Evolutionary conservation across 1,140 invertebrate species (phyloP), one percentile per base, ranked within the genome.

Genomic region (Drosophila grimshawi): DNA sequence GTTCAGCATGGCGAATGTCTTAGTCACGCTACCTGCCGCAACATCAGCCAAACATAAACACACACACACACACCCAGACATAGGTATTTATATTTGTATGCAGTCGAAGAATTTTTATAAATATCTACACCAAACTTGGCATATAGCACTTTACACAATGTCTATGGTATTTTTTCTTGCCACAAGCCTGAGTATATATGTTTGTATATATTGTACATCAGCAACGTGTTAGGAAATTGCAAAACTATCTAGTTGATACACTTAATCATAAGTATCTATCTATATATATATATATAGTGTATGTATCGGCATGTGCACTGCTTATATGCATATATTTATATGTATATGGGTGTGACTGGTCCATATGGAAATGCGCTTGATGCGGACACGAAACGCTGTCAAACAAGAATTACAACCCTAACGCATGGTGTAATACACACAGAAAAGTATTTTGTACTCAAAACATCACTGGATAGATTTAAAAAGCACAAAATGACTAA

Each of bases 1-100:
- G 52, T 85, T 89, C 75, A 76, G 85, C 74, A 78, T 89, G 78
- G 83, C 85, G 80, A 89, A 89, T 80, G 85, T 51, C 78, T 89
- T 80, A 88, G 85, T 88, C 85, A 88, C 85, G 85, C 80, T 78
- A 88, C 67, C 80, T 77, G 85, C 68, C 69, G 57, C 82, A 81
- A 72, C 78, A 68, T n/a, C 41, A 55, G 11, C 56, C 48, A 19
- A n/a, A 63, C 57, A 59, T 32, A 11, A 5, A 51, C 29, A 19
- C 10, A 43, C 32, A 19, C 19, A 19, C 6, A 32, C 11, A 3
- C 6, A 46, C 39, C 30, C 19, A 39, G 30, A 8, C 30, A 41
- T 51, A 32, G 27, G 37, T 39, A 74, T 68, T 62, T 74, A 46
- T 62, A 55, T 57, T 68, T 68, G 56, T 62, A 46, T n/a, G 59